Evolutionary conservation across 2,888 invertebrate species (phyloP), one percentile per base, ranked within the genome.

Genomic region (Ganaspis brasiliensis): DNA sequence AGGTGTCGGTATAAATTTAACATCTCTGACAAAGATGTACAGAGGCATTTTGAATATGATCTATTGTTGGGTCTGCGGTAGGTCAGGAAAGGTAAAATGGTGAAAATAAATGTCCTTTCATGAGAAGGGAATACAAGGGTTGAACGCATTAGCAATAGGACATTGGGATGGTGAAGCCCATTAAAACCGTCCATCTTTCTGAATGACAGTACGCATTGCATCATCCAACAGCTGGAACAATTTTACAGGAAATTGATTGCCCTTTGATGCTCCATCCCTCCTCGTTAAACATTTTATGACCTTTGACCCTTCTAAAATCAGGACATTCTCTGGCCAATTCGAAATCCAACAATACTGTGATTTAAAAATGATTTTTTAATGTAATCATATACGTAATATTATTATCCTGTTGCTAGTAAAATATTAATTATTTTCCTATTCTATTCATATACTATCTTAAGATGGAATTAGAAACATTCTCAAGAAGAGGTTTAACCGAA

Each of bases 81-180:
- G 67, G 67, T 45, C 67, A 67, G 40, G 37, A 14, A 9, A 21
- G 61, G 19, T 24, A 37, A 63, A 35, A 21, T 67, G 45, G 67
- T 14, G 26, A 37, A 31, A 67, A 67, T 19, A 52, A 52, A 52
- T 52, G 2, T 52, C 52, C n/a, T 19, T 52, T 19, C 16, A n/a
- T 52, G 52, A 19, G 16, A 49, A 49, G n/a, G 52, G 49, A 8
- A 19, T 52, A 76, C 79, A 78, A 77, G 59, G 63, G 55, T 71
- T 76, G 72, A 74, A 74, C 77, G 72, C 79, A 84, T 82, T 81
- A 79, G 79, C 79, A 78, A 78, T 77, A 77, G 80, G 81, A 85
- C 82, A 84, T 83, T 79, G 78, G 79, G 80, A 77, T 78, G 74
- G 82, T 79, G 37, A 77, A 67, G 77, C 35, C 67, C 37, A 56